These are phyloP conservation scores for Diloba caeruleocephala DNA, from an alignment of 2,888 invertebrate genomes.

Conservation along the genomic window DNA sequence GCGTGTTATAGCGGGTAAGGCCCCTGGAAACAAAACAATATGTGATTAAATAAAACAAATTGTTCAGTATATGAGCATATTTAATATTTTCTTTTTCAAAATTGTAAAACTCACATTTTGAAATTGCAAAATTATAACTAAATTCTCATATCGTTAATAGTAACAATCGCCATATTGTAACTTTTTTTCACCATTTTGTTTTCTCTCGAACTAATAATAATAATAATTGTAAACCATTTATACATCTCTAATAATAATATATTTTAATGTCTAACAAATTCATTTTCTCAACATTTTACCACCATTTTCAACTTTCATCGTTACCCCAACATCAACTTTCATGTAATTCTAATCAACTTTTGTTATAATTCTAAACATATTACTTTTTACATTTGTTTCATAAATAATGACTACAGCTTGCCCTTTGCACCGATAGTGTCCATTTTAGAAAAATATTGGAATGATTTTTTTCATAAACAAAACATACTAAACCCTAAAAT, in stretches of 20 bases:
- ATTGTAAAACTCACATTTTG: constrained; percentile 90
- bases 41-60: constrained; percentile 68
- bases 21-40: no score
- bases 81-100: constrained; percentile 89
- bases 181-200: constrained; percentile 76
- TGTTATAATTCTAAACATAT: constrained; percentile 83
- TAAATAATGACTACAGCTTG: constrained; percentile 80
- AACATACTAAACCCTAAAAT: constrained; percentile 62
- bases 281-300: constrained; percentile 85
- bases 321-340: constrained; percentile 84
- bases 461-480: constrained; percentile 73
- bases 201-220: constrained; percentile 84
- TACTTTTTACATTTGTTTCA: constrained; percentile 84
- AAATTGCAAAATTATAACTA: constrained; percentile 89
- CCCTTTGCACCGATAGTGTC: constrained; percentile 78
- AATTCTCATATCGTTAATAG: constrained; percentile 89
- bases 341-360: constrained; percentile 83
- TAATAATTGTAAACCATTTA: constrained; percentile 88
- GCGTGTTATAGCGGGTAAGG: no score
- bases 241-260: constrained; percentile 89
- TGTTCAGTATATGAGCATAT: constrained; percentile 86
- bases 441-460: constrained; percentile 85
- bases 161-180: constrained; percentile 87
- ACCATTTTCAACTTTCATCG: constrained; percentile 77
- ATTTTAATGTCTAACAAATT: constrained; percentile 89